Percentiles rank a stretch among this genome's conserved stretches.
Conservation (phyloP, 2,113 vertebrate genomes). For the Pao palembangensis region DNA sequence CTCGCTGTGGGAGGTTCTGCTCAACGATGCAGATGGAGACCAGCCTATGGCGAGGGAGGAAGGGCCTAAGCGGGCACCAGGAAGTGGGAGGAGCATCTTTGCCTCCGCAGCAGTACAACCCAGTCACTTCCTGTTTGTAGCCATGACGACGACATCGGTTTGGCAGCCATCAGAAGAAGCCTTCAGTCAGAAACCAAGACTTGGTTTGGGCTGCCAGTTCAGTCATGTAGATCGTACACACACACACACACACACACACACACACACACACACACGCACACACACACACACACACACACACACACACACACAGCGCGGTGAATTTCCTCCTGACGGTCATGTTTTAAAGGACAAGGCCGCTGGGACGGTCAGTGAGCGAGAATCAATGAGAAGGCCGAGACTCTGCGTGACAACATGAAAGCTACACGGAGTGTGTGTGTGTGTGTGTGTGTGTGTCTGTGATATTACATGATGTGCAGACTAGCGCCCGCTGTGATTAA, state of each 20-base stretch:
- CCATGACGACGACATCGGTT: too few relatives aligned
- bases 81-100: constrained; percentile 11
- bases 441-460: constrained; percentile 2
- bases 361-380: constrained; percentile 64
- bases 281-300: constrained; percentile 1
- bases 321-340: constrained; percentile 32
- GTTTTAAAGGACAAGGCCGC: constrained; percentile 70
- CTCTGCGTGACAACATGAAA: constrained; percentile 31
- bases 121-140: too few relatives aligned
- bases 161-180: too few relatives aligned
- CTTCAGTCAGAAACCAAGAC: too few relatives aligned
- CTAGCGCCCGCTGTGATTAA: neutral
- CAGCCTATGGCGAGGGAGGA: neutral
- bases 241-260: constrained; percentile 4
- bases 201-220: too few relatives aligned
- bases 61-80: constrained; percentile 41
- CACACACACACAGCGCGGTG: neutral
- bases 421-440: constrained; percentile 8
- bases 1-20: constrained; percentile 1
- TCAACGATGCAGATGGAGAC: too few relatives aligned
- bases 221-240: constrained; percentile 7
- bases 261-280: constrained; percentile 5
- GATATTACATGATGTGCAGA: neutral
- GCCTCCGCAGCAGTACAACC: too few relatives aligned
- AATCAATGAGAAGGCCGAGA: constrained; percentile 60